Evolutionary conservation across 2,113 vertebrate species (phyloP).

Genomic region (Emydocephalus ijimae): DNA sequence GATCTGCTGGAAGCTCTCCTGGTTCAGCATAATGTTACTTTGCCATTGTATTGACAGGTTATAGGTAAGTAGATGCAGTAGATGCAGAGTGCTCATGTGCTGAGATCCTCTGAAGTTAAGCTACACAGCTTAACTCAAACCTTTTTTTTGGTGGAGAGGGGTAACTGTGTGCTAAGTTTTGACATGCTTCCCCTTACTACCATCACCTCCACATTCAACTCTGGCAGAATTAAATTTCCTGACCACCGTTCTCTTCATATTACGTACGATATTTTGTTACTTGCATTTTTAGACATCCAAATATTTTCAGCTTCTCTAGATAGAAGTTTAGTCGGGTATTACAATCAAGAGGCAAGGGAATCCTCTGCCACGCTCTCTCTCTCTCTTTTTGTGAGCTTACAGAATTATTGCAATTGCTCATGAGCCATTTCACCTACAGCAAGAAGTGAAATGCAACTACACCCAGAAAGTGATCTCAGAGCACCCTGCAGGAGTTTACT

Average conservation of each 20-base stretch:
- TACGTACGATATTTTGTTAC: not conserved
- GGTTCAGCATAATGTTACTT: not conserved
- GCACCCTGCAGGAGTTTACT: conserved; percentile 57
- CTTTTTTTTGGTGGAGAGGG: not conserved
- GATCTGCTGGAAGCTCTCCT: not conserved
- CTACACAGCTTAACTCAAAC: not conserved
- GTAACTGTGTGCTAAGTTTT: not conserved
- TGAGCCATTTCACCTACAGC: conserved; percentile 59
- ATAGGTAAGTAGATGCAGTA: not conserved
- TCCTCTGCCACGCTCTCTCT: not conserved
- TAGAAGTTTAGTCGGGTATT: not conserved
- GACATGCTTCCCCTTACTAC: not conserved
- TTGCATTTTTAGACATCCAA: not conserved
- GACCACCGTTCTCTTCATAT: not conserved
- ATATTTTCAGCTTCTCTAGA: not conserved
- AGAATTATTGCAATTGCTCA: conserved; percentile 58
- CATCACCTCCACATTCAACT: not conserved
- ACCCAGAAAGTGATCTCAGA: conserved; percentile 57
- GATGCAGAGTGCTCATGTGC: not conserved
- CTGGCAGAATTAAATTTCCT: not conserved
- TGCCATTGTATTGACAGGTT: not conserved
- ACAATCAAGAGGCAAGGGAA: not conserved
- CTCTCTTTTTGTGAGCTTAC: conserved; percentile 1
- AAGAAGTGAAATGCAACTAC: conserved; percentile 62
- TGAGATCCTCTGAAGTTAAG: not conserved